These are phyloP conservation scores for Pseudomyrmex dendroicus DNA, from an alignment of 1,140 invertebrate genomes.

Conservation along the genomic window DNA sequence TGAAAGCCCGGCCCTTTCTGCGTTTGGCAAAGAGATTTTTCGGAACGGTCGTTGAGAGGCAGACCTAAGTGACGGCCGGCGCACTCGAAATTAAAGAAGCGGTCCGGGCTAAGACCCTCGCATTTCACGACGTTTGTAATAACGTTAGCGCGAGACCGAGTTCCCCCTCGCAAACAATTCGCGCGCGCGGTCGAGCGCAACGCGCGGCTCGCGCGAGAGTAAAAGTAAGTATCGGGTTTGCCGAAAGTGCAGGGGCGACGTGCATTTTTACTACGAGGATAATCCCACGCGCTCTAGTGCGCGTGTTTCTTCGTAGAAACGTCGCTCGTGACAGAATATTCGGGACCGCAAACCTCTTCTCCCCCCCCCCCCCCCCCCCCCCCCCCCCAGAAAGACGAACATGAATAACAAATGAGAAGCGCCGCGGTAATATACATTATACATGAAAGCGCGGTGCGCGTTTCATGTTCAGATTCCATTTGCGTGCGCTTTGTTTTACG, in stretches of 20 bases:
- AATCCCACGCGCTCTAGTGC: constrained; percentile 39
- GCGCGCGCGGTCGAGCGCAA: constrained; percentile 9
- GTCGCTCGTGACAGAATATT: background rate
- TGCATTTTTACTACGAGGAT: constrained; percentile 16
- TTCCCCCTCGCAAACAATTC: constrained; percentile 11
- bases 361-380: too few relatives aligned
- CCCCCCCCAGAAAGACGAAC: constrained; percentile 19
- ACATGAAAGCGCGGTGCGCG: background rate
- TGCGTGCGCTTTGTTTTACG: background rate
- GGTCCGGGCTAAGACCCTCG: constrained; percentile 35
- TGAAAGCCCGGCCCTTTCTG: constrained; percentile 16
- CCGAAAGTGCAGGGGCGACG: constrained; percentile 19
- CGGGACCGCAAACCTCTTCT: background rate
- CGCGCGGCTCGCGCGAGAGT: background rate
- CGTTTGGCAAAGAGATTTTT: constrained; percentile 16
- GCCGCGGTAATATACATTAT: constrained; percentile 16
- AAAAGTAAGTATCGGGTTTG: background rate
- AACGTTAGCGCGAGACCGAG: constrained; percentile 25
- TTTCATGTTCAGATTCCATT: constrained; percentile 23
- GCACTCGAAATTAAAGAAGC: constrained; percentile 65
- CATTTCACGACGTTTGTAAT: constrained; percentile 52
- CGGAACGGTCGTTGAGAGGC: constrained; percentile 60
- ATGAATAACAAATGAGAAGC: constrained; percentile 21
- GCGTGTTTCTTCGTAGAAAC: constrained; percentile 22
- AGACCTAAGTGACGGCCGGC: constrained; percentile 61